These are phyloP conservation scores for Callimorpha dominula DNA, from an alignment of 2,888 invertebrate genomes.

Conservation along the genomic window DNA sequence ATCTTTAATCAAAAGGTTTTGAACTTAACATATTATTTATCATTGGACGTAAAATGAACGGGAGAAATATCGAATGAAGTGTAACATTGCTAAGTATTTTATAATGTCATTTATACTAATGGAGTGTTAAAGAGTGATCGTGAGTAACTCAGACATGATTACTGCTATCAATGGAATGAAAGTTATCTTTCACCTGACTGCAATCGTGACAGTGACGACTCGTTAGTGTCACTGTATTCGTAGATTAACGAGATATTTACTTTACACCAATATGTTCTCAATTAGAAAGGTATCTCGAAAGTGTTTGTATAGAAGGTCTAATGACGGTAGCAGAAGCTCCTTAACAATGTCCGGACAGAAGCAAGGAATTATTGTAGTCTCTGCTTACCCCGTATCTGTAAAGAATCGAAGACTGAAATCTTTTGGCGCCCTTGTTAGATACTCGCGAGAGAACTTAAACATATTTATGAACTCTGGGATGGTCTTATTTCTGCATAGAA, in stretches of 20 bases:
- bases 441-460: not conserved
- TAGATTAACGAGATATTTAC: conserved; percentile 35
- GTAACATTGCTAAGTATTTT: conserved; percentile 36
- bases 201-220: conserved; percentile 51
- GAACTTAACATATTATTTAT: no score
- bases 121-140: conserved; percentile 50
- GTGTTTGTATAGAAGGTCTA: not conserved
- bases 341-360: not conserved
- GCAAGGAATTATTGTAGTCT: not conserved
- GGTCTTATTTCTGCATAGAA: not conserved
- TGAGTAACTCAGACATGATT: conserved; percentile 52
- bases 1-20: no score
- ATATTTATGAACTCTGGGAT: no score
- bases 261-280: conserved; percentile 40
- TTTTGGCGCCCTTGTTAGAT: not conserved
- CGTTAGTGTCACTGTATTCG: conserved; percentile 46
- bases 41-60: not conserved
- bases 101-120: conserved; percentile 49
- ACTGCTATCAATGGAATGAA: conserved; percentile 57
- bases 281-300: conserved; percentile 40
- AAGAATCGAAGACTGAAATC: not conserved
- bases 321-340: not conserved
- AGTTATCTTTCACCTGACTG: conserved; percentile 60
- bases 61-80: conserved; percentile 4
- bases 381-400: not conserved